Evolutionary conservation across 1,140 invertebrate species (phyloP).

Genomic region (Zaprionus tsacasi): DNA sequence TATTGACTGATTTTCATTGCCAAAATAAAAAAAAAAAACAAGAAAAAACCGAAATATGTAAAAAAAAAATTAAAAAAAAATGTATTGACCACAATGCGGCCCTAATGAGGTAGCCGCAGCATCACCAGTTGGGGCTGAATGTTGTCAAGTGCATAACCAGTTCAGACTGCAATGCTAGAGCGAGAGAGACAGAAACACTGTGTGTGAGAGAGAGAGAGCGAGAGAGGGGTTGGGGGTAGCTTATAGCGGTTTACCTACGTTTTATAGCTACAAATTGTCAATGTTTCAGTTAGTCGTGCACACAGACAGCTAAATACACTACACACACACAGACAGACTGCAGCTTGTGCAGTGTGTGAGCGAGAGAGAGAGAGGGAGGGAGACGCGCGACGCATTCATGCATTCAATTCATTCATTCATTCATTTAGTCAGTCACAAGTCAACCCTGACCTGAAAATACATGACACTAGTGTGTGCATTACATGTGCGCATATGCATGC

Average conservation of each 20-base stretch:
- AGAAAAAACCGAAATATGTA: background rate
- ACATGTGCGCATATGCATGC: slow-evolving; percentile 22
- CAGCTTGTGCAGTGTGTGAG: slow-evolving; percentile 14
- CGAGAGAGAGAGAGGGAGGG: background rate
- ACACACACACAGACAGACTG: slow-evolving; percentile 35
- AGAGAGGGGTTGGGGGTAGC: slow-evolving; percentile 1
- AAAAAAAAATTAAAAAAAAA: slow-evolving; percentile 6
- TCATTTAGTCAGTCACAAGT: slow-evolving; percentile 83
- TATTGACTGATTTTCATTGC: slow-evolving; percentile 19
- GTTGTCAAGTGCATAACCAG: slow-evolving; percentile 53
- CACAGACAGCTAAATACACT: slow-evolving; percentile 26
- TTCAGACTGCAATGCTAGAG: slow-evolving; percentile 30
- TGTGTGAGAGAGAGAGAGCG: slow-evolving; percentile 10
- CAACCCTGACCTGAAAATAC: slow-evolving; percentile 83
- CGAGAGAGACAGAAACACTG: background rate
- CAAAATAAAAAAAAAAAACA: slow-evolving; percentile 25
- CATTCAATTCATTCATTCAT: slow-evolving; percentile 81
- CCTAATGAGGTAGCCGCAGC: slow-evolving; percentile 38
- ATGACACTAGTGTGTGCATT: slow-evolving; percentile 49
- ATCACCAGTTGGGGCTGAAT: slow-evolving; percentile 7
- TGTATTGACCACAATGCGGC: slow-evolving; percentile 27
- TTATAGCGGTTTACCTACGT: slow-evolving; percentile 31
- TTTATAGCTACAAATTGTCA: slow-evolving; percentile 72
- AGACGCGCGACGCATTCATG: slow-evolving; percentile 70
- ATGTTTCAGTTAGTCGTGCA: slow-evolving; percentile 78